Conservation (phyloP, 2,113 vertebrate genomes). For the Paedocypris sp. region DNA sequence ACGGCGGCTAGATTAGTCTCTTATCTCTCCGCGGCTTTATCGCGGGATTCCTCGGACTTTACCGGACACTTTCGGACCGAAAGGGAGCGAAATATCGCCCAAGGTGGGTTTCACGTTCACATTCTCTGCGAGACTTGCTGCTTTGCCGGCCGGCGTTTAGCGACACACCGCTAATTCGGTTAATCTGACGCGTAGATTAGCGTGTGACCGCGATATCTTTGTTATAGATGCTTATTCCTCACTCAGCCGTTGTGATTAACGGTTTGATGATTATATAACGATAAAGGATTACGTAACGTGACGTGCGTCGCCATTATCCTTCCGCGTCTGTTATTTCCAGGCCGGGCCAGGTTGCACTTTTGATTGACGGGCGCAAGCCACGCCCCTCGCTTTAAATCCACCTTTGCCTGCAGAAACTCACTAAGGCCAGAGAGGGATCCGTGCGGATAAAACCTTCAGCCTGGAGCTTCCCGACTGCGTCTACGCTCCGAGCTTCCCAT, state of each 20-base stretch:
- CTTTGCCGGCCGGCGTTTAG: conserved; percentile 4
- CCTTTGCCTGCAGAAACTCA: neutral
- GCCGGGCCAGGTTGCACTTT: neutral
- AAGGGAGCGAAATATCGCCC: neutral
- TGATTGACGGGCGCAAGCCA: conserved; percentile 12
- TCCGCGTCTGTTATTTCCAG: conserved; percentile 28
- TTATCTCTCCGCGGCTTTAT: conserved; percentile 1
- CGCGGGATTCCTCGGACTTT: neutral
- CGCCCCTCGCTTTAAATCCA: conserved; percentile 6
- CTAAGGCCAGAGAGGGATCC: neutral
- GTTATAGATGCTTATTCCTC: too few species aligned
- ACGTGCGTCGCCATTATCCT: neutral
- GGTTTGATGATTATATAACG: neutral
- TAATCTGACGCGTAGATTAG: too few species aligned
- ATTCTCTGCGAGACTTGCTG: neutral
- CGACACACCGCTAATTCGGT: too few species aligned
- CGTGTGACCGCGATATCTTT: too few species aligned
- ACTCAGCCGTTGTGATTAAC: too few species aligned
- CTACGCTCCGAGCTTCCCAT: neutral
- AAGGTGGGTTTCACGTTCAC: neutral
- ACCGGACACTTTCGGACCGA: neutral
- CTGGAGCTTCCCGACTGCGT: neutral
- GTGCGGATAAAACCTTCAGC: neutral
- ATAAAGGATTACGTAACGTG: neutral
- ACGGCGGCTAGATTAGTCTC: neutral